Evolutionary conservation across 1,140 invertebrate species (phyloP).

Genomic region (Neomicropteryx cornuta): DNA sequence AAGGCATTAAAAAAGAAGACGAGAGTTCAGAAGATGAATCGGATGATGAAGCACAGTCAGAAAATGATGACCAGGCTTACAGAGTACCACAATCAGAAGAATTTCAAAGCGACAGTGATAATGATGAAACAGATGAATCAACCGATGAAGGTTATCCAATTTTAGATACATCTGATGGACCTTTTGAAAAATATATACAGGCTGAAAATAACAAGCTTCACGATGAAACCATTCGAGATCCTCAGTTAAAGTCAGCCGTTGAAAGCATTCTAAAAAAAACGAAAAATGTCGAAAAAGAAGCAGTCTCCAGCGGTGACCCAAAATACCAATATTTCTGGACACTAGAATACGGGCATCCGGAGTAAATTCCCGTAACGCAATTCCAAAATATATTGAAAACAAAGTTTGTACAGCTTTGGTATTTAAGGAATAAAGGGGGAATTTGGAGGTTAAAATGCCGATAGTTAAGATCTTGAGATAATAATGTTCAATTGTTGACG

Average conservation of each 20-base stretch:
- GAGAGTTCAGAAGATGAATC: conserved; percentile 13
- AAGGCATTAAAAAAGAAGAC: conserved; percentile 11
- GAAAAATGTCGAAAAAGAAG: conserved; percentile 26
- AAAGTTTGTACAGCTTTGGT: too few species aligned
- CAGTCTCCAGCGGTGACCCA: conserved; percentile 26
- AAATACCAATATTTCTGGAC: conserved; percentile 40
- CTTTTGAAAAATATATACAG: conserved; percentile 22
- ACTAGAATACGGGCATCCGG: conserved; percentile 40
- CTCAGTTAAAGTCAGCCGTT: conserved; percentile 24
- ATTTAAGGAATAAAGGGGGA: too few species aligned
- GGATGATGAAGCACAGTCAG: conserved; percentile 16
- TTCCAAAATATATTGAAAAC: too few species aligned
- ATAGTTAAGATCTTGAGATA: too few species aligned
- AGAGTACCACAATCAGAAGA: conserved; percentile 11
- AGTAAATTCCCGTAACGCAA: too few species aligned
- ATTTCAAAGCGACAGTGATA: conserved; percentile 19
- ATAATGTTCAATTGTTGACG: too few species aligned
- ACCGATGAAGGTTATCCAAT: conserved; percentile 32
- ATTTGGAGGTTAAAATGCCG: too few species aligned
- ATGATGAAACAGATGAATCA: conserved; percentile 32
- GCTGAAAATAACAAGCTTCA: conserved; percentile 13
- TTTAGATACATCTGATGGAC: conserved; percentile 20
- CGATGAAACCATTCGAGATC: conserved; percentile 13
- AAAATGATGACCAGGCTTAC: conserved; percentile 8
- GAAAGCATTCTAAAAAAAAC: conserved; percentile 29